A percentile compares a stretch with the other conserved stretches of the same genome.
Conservation (phyloP, 2,797 vertebrate genomes). For the Parauchenoglanis ngamensis region DNA sequence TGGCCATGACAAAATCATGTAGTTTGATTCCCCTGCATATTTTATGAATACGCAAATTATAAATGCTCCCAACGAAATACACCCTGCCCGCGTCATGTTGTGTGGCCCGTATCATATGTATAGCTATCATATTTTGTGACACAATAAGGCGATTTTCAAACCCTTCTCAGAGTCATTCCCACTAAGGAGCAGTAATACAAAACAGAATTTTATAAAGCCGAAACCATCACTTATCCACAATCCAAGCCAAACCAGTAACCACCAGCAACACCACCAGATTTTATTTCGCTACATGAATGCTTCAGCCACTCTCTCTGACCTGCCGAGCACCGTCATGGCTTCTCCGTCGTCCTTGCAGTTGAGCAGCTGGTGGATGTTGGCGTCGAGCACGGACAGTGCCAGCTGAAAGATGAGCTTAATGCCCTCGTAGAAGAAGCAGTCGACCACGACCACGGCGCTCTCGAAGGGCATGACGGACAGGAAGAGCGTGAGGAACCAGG, state of each 20-base stretch:
- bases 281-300: neutral
- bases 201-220: neutral
- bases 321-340: slow-evolving; percentile 98
- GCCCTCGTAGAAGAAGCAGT: slow-evolving; percentile 99
- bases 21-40: neutral
- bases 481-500: slow-evolving; percentile 98
- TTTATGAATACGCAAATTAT: neutral
- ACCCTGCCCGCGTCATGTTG: neutral
- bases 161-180: neutral
- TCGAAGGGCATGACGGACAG: slow-evolving; percentile 98
- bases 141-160: neutral
- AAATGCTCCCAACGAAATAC: neutral
- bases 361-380: slow-evolving; percentile 92
- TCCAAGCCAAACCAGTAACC: neutral
- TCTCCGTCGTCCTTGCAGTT: slow-evolving; percentile 96
- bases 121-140: neutral
- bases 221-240: neutral
- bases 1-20: too few species aligned
- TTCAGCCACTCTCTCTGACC: slow-evolving; percentile 70
- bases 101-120: neutral
- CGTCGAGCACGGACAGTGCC: slow-evolving; percentile 91
- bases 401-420: slow-evolving; percentile 99
- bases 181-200: neutral
- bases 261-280: neutral
- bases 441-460: slow-evolving; percentile 95